Conservation (phyloP, 1,140 invertebrate genomes). For the Zaprionus capensis region DNA sequence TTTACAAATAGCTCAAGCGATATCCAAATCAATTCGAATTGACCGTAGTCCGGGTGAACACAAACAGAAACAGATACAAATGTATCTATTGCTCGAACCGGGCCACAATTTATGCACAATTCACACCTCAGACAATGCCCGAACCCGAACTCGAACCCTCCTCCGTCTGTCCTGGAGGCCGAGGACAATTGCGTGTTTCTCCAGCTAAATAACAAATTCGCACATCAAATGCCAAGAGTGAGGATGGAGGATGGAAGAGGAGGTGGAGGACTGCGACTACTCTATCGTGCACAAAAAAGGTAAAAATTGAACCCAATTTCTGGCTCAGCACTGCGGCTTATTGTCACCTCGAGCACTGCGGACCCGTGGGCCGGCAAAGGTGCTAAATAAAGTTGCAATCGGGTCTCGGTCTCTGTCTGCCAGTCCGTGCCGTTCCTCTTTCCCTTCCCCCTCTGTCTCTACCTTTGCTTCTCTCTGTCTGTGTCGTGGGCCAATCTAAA, state of each 20-base stretch:
- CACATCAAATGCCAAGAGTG: slow-evolving; percentile 83
- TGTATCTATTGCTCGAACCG: slow-evolving; percentile 43
- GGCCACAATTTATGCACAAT: slow-evolving; percentile 70
- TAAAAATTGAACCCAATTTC: slow-evolving; percentile 78
- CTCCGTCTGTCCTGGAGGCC: slow-evolving; percentile 10
- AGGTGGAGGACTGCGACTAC: slow-evolving; percentile 28
- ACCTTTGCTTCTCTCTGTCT: slow-evolving; percentile 13
- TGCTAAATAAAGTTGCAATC: slow-evolving; percentile 53
- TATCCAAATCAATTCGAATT: slow-evolving; percentile 19
- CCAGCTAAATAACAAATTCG: slow-evolving; percentile 82
- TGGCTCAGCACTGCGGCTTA: slow-evolving; percentile 61
- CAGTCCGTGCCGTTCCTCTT: slow-evolving; percentile 2
- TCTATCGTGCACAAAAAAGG: slow-evolving; percentile 76
- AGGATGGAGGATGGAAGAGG: slow-evolving; percentile 17
- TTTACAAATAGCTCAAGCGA: slow-evolving; percentile 20
- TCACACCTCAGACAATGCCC: slow-evolving; percentile 47
- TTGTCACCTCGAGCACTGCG: slow-evolving; percentile 71
- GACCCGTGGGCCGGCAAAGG: slow-evolving; percentile 31
- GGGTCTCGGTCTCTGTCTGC: slow-evolving; percentile 40
- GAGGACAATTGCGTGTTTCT: slow-evolving; percentile 74
- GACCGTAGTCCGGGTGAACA: background rate
- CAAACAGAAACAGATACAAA: slow-evolving; percentile 27
- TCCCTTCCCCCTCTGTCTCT: background rate
- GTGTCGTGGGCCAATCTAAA: slow-evolving; percentile 78
- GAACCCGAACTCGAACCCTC: background rate